Evolutionary conservation across 2,888 invertebrate genomes (phyloP).

Genomic region (Hololepta plana): DNA sequence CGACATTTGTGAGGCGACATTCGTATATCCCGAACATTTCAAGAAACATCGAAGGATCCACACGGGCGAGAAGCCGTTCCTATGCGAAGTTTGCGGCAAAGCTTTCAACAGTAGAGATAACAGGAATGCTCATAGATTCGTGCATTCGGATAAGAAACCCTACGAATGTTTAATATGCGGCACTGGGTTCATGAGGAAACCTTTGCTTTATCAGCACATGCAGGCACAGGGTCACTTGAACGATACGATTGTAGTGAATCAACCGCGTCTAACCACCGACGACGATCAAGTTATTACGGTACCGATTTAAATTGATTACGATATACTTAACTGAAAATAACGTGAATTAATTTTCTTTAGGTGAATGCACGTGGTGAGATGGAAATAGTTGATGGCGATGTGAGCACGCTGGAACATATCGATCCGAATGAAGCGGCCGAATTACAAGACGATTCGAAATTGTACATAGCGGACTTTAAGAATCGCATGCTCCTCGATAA

Average conservation of each 20-base stretch:
- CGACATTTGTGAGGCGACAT: constrained; percentile 52
- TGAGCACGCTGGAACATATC: constrained; percentile 11
- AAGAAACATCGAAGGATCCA: constrained; percentile 66
- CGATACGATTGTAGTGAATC: constrained; percentile 68
- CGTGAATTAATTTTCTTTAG: constrained; percentile 7
- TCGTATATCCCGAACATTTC: constrained; percentile 68
- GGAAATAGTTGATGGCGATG: constrained; percentile 19
- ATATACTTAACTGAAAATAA: constrained; percentile 10
- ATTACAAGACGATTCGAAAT: constrained; percentile 24
- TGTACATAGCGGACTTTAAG: constrained; percentile 33
- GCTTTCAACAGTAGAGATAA: constrained; percentile 72
- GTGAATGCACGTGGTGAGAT: constrained; percentile 23
- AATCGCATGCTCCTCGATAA: constrained; percentile 32
- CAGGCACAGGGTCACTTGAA: constrained; percentile 53
- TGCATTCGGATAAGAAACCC: constrained; percentile 73
- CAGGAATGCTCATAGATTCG: constrained; percentile 66
- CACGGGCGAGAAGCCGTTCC: constrained; percentile 31
- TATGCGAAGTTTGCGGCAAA: constrained; percentile 54
- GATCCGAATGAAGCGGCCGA: constrained; percentile 13
- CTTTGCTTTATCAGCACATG: constrained; percentile 60
- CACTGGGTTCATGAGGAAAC: constrained; percentile 69
- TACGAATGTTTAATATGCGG: constrained; percentile 70
- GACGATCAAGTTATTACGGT: constrained; percentile 30
- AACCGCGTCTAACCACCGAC: constrained; percentile 49
- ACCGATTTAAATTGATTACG: constrained; percentile 14